A percentile compares a stretch with the other conserved stretches of the same genome.
Conservation (phyloP, 2,888 invertebrate species). For the Morpho achilles region DNA sequence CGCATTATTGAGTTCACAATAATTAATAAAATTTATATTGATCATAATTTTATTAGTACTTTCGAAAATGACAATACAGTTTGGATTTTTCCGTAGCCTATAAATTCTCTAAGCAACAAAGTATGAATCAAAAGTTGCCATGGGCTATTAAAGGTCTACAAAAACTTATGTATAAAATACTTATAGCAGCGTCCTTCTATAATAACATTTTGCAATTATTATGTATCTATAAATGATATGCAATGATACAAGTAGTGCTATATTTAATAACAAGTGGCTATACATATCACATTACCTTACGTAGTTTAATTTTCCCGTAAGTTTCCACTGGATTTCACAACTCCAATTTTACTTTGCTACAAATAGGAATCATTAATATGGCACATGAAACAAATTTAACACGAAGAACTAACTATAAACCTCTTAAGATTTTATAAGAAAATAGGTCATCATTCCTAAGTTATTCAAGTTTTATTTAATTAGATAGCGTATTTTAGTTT, state of each 20-base stretch:
- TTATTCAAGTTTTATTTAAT: not conserved
- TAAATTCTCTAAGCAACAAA: no score
- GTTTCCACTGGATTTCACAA: conserved; percentile 73
- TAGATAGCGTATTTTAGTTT: not conserved
- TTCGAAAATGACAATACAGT: no score
- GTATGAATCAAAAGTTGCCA: conserved; percentile 10
- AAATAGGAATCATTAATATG: conserved; percentile 59
- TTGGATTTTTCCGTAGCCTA: no score
- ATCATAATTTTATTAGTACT: no score
- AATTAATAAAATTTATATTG: no score
- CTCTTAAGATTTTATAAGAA: conserved; percentile 2
- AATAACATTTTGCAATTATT: conserved; percentile 11
- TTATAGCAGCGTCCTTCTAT: conserved; percentile 2
- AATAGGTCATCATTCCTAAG: conserved; percentile 1
- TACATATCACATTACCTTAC: conserved; percentile 76
- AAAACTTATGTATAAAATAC: conserved; percentile 1
- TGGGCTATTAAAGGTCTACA: not conserved
- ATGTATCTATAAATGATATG: conserved; percentile 56
- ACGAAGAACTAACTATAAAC: conserved; percentile 10
- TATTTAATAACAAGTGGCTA: conserved; percentile 72
- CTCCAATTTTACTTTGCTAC: conserved; percentile 62
- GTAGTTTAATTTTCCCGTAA: conserved; percentile 63
- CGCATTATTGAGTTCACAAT: no score
- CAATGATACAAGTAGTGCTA: conserved; percentile 72
- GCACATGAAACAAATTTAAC: conserved; percentile 61